Conservation (phyloP, 2,888 invertebrate genomes). For the Latrodectus elegans region DNA sequence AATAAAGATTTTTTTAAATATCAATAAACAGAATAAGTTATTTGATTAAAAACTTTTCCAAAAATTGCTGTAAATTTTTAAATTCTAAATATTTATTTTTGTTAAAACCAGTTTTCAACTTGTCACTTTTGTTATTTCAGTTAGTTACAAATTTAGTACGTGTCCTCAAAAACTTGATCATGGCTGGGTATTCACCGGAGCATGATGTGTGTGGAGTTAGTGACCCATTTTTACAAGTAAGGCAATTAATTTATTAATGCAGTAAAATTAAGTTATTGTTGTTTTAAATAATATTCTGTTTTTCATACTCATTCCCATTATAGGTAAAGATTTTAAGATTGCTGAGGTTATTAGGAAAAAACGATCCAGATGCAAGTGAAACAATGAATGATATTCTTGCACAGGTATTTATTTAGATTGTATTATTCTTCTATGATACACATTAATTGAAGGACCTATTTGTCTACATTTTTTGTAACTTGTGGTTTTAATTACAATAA, state of each 20-base stretch:
- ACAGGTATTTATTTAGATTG: constrained; percentile 79
- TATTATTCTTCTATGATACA: too few relatives aligned
- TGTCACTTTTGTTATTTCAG: constrained; percentile 78
- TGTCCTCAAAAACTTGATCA: constrained; percentile 96
- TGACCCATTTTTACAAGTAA: constrained; percentile 98
- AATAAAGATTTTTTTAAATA: too few relatives aligned
- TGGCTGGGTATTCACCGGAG: constrained; percentile 99
- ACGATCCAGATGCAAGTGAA: constrained; percentile 97
- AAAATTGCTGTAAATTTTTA: too few relatives aligned
- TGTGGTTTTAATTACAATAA: too few relatives aligned
- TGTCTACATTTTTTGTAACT: too few relatives aligned
- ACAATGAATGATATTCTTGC: constrained; percentile 99
- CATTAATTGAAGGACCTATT: too few relatives aligned
- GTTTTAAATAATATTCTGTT: too few relatives aligned
- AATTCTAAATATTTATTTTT: too few relatives aligned
- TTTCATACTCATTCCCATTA: background rate
- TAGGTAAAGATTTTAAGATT: constrained; percentile 96
- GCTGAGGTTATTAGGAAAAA: constrained; percentile 93
- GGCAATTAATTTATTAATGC: background rate
- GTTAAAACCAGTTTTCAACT: background rate
- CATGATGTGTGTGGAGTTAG: constrained; percentile 99
- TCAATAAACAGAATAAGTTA: too few relatives aligned
- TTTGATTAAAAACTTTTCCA: too few relatives aligned
- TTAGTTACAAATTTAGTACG: constrained; percentile 98
- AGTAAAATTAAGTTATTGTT: background rate